Base-by-base conservation (phyloP, 2,888 invertebrate species). In the Phanerotoma sp. region DNA sequence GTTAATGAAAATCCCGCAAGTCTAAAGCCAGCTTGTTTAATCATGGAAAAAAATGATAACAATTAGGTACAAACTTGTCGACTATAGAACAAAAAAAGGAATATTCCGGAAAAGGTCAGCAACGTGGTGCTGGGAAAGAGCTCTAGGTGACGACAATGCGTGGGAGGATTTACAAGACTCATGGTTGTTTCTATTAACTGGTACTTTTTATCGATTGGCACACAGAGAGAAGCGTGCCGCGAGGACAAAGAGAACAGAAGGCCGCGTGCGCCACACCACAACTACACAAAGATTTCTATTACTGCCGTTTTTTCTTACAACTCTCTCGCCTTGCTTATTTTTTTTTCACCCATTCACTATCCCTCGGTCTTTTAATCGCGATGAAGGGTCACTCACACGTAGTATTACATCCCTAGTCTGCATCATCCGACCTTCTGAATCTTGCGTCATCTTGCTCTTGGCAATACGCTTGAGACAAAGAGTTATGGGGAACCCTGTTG, bases 231-330 rank as follows among this genome's bases (percentile, higher is more conserved):
- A 66, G 67, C 68, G 66, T 66, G 68, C 65, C 66, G 66, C 63
- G 60, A 60, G 67, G 67, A 69, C 68, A 69, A 69, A 69, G 68
- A 65, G 65, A 57, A 66, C 56, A 54, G 55, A 60, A 68, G 63
- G 63, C 67, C 66, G 67, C 68, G 67, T 68, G 68, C 66, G 68
- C 67, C 67, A 67, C 66, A 67, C 67, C 67, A 67, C 64, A 67
- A 67, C 66, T 67, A 68, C 65, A 69, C 67, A 69, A 69, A 68
- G 68, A 62, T 54, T 55, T 33, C 61, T 51, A 41, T 38, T 51
- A 57, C 51, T 52, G 52, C 52, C 40, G 51, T 49, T 48, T 25
- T 13, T 40, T 42, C 45, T 40, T 48, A 49, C 45, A 57, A 32
- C 46, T 18, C 13, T 13, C 16, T 38, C 38, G 16, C 5, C 38